phyloP scores from a whole-genome alignment of 2,797 vertebrate species.

The Podarcis siculus region DNA sequence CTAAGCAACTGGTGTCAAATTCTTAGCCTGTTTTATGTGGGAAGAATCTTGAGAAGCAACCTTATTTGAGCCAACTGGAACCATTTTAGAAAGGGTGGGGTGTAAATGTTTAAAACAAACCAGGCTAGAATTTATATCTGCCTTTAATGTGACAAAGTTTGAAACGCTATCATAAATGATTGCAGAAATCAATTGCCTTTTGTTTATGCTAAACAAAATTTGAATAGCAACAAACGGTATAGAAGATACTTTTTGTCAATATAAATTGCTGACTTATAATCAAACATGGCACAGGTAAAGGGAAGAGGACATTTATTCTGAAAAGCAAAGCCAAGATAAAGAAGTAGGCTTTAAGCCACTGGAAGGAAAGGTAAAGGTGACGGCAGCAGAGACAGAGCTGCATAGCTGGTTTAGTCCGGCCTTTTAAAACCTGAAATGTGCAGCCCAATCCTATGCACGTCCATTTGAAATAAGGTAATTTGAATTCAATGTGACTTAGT shows the following conservation, averaged over 20 bases:
- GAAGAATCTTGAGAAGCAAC: not conserved
- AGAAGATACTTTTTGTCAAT: not conserved
- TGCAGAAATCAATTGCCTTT: not conserved
- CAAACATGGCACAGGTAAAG: not conserved
- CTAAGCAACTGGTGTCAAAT: not conserved
- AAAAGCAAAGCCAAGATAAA: not conserved
- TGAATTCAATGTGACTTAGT: not conserved
- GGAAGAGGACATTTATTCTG: not conserved
- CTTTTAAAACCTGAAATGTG: not conserved
- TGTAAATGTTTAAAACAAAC: not conserved
- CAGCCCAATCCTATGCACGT: not conserved
- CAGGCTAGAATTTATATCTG: not conserved
- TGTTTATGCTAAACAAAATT: not conserved
- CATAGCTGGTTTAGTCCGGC: not conserved
- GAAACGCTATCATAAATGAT: not conserved
- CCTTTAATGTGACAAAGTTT: not conserved
- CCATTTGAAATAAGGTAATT: not conserved
- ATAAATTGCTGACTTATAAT: not conserved
- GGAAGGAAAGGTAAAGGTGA: not conserved
- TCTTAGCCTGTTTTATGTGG: not conserved
- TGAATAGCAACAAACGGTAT: not conserved
- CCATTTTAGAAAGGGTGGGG: not conserved
- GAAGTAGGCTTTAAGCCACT: not conserved
- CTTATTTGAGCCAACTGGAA: too few species aligned
- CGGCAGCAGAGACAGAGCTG: not conserved